phyloP scores from a whole-genome alignment of 1,140 invertebrate genomes.

The Campoletis sonorensis region DNA sequence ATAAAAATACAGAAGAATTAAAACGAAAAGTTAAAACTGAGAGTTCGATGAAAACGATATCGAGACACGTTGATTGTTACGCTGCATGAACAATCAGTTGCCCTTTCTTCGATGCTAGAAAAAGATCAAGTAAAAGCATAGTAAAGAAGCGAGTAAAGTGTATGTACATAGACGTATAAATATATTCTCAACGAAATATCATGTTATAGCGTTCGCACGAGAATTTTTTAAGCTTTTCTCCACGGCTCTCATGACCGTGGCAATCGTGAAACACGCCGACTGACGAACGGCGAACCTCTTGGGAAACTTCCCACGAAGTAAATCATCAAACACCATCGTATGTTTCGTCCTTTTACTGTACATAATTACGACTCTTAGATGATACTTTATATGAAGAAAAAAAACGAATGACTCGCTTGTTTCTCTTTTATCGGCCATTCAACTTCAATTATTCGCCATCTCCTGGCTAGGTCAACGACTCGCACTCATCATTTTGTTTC shows the following conservation, averaged over 20 bases:
- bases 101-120: too few relatives aligned
- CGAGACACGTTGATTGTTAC: too few relatives aligned
- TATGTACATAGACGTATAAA: too few relatives aligned
- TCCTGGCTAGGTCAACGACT: background rate
- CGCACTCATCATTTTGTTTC: background rate
- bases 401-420: background rate
- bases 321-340: background rate
- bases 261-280: constrained; percentile 32
- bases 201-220: background rate
- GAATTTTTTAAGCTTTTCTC: constrained; percentile 19
- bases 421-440: background rate
- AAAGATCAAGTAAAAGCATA: too few relatives aligned
- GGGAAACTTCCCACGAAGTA: constrained; percentile 61
- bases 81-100: too few relatives aligned
- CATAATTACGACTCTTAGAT: background rate
- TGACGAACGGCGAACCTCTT: constrained; percentile 28
- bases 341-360: background rate
- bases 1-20: too few relatives aligned
- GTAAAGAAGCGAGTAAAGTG: too few relatives aligned
- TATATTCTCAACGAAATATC: constrained; percentile 17
- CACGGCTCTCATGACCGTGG: constrained; percentile 48
- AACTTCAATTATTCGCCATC: constrained; percentile 2
- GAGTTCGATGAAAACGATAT: constrained; percentile 53
- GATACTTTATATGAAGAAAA: background rate
- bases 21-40: constrained; percentile 53